Base-by-base conservation (phyloP, 2,888 invertebrate genomes). In the Habrosyne pyritoides region DNA sequence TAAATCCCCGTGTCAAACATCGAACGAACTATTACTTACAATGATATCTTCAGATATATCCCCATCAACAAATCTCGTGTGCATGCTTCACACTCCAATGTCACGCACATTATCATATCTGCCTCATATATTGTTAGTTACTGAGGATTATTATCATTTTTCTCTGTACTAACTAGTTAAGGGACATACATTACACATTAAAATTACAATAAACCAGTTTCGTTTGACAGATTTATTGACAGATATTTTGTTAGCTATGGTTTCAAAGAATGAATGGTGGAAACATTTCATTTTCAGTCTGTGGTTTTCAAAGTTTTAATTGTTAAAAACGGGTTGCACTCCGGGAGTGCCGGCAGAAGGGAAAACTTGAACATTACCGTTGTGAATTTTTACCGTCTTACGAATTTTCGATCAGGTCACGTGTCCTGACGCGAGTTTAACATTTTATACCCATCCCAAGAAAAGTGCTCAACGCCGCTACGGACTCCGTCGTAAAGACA, bases 1-100 rank as follows among this genome's bases (percentile, higher is more conserved):
- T n/a, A n/a, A n/a, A n/a, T n/a, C n/a, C n/a, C n/a, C n/a, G n/a
- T n/a, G n/a, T n/a, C n/a, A n/a, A n/a, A n/a, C n/a, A n/a, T n/a
- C n/a, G n/a, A n/a, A n/a, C n/a, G n/a, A n/a, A n/a, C n/a, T n/a
- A n/a, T n/a, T n/a, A n/a, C n/a, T n/a, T n/a, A n/a, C n/a, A n/a
- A 50, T 26, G 18, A 33, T 60, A 67, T 69, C 66, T 54, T 55
- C n/a, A 54, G 59, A 71, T 21, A 22, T 55, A 67, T 67, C 60
- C 54, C 52, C 60, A 71, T 14, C 55, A 77, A 76, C 66, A 77
- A 69, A 75, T 64, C 53, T 53, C 77, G 51, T 69, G 67, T 79
- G 55, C 52, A n/a, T 6, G 54, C 21, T 59, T 8, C 48, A 28
- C 21, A 21, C 53, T 33, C 69, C 78, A 80, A 80, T 80, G 80